These are phyloP conservation scores for Torymus aiolomorphi DNA, from an alignment of 2,888 invertebrate species.

Conservation along the genomic window DNA sequence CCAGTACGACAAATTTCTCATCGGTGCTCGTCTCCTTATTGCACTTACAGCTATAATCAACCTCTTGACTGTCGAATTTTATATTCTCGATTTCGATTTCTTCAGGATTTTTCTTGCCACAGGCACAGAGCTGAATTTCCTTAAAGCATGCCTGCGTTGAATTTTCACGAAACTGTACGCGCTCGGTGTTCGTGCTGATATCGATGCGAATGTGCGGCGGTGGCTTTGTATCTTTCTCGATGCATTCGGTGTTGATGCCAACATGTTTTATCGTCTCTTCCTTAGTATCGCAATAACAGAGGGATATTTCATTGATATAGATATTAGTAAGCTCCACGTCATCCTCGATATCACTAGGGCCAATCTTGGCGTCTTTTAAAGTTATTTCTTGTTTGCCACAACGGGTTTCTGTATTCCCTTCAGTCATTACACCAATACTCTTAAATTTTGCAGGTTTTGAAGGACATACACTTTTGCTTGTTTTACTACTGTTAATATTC, in stretches of 20 bases:
- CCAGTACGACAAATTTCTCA: not conserved
- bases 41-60: not conserved
- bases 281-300: slow-evolving; percentile 20
- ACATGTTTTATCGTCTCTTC: not conserved
- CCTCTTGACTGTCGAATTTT: not conserved
- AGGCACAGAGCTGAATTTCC: slow-evolving; percentile 10
- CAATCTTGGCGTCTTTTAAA: slow-evolving; percentile 8
- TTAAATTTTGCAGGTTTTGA: not conserved
- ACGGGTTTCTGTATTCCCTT: not conserved
- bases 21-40: slow-evolving; percentile 1
- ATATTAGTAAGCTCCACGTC: slow-evolving; percentile 31
- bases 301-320: slow-evolving; percentile 49
- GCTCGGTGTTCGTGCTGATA: slow-evolving; percentile 19
- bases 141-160: slow-evolving; percentile 15
- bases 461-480: too few relatives aligned
- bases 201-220: not conserved
- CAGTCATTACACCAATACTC: slow-evolving; percentile 2
- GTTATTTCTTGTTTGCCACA: not conserved
- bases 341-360: slow-evolving; percentile 1
- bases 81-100: slow-evolving; percentile 22
- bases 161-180: not conserved
- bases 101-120: not conserved
- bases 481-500: too few relatives aligned
- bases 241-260: slow-evolving; percentile 27
- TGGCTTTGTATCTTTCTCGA: not conserved